These are phyloP conservation scores for Eleutherodactylus coqui DNA, from an alignment of 2,797 vertebrate genomes.

Conservation along the genomic window DNA sequence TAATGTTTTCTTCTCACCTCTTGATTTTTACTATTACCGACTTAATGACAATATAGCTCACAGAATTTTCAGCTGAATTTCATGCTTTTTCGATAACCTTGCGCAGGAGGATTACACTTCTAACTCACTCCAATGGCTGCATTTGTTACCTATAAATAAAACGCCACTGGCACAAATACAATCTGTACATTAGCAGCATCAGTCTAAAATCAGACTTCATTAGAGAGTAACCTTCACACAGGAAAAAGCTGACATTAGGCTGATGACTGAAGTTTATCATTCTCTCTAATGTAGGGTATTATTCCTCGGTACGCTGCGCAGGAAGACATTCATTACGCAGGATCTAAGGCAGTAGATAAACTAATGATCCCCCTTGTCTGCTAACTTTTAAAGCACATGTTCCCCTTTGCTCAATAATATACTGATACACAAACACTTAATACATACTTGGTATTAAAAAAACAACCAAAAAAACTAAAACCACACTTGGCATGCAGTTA, in stretches of 20 bases:
- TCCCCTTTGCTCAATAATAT: not conserved
- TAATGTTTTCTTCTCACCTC: not conserved
- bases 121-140: not conserved
- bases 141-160: slow-evolving; percentile 27
- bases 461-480: too few relatives aligned
- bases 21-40: not conserved
- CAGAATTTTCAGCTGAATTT: not conserved
- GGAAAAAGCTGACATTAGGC: slow-evolving; percentile 13
- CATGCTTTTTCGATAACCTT: slow-evolving; percentile 28
- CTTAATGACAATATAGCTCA: not conserved
- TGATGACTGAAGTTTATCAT: slow-evolving; percentile 14
- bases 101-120: not conserved
- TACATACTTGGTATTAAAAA: too few relatives aligned
- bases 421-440: too few relatives aligned
- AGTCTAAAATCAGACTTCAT: slow-evolving; percentile 37
- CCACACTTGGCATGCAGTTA: too few relatives aligned
- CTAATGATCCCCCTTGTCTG: not conserved
- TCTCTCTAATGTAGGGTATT: not conserved
- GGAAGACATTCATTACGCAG: not conserved
- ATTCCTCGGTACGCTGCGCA: not conserved
- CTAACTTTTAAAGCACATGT: not conserved
- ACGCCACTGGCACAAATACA: slow-evolving; percentile 17
- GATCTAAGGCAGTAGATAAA: not conserved
- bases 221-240: slow-evolving; percentile 36
- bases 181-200: slow-evolving; percentile 38